Conservation (phyloP, 2,113 vertebrate genomes). For the Meles meles region DNA sequence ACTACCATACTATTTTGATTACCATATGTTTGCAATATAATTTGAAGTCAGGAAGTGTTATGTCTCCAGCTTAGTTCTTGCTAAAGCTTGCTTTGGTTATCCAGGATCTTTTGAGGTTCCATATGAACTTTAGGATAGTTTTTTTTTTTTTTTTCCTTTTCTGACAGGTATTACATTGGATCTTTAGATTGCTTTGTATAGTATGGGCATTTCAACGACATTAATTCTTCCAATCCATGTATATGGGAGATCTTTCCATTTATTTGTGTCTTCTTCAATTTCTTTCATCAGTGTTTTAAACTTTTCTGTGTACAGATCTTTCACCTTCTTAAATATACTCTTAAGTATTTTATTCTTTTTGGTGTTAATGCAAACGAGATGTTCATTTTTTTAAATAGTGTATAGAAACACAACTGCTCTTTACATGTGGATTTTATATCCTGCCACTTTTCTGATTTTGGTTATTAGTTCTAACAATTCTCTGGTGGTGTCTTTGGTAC, state of each 20-base stretch:
- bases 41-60: background rate
- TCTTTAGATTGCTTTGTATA: background rate
- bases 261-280: background rate
- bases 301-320: background rate
- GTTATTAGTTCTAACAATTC: background rate
- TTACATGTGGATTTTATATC: background rate
- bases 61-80: background rate
- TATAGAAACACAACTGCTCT: background rate
- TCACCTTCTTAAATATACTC: background rate
- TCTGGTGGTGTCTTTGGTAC: background rate
- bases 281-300: background rate
- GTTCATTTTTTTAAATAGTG: background rate
- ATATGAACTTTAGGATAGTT: background rate
- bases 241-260: background rate
- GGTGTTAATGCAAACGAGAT: background rate
- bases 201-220: background rate
- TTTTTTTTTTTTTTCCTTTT: no score
- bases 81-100: background rate
- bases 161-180: background rate
- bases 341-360: background rate
- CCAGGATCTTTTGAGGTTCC: background rate
- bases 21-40: background rate
- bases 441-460: background rate
- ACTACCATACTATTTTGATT: background rate
- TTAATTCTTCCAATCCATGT: background rate